phyloP scores from a whole-genome alignment of 2,113 vertebrate genomes.

The Vombatus ursinus region DNA sequence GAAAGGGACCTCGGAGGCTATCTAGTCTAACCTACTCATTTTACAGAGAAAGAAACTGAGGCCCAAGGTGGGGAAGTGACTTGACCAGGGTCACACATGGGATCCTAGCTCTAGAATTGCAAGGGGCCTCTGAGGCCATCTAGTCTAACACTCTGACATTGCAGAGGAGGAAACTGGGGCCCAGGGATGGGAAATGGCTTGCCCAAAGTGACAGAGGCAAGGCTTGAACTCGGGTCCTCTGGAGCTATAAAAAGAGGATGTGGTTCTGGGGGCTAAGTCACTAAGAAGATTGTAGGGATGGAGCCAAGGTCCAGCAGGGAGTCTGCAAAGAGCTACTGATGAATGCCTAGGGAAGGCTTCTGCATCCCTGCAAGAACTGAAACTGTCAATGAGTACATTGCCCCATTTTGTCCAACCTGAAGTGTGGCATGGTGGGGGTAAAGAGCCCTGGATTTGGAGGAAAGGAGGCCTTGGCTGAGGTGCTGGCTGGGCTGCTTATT shows the following conservation, averaged over 20 bases:
- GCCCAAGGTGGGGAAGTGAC: not conserved
- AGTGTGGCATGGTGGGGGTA: not conserved
- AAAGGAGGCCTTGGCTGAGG: not conserved
- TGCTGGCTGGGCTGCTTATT: not conserved
- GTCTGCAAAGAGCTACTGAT: not conserved
- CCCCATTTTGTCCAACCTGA: not conserved
- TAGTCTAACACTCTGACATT: not conserved
- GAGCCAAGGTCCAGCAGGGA: not conserved
- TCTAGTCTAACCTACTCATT: not conserved
- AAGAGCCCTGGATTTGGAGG: not conserved
- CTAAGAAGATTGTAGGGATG: not conserved
- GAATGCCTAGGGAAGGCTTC: not conserved
- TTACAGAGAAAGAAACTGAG: not conserved
- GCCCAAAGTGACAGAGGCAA: not conserved
- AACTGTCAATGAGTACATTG: not conserved
- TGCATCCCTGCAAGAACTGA: not conserved
- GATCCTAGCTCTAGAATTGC: not conserved
- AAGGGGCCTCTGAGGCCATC: not conserved
- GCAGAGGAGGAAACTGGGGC: not conserved
- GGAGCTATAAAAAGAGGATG: not conserved
- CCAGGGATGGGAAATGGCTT: not conserved
- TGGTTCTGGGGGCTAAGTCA: not conserved
- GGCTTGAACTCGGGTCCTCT: not conserved
- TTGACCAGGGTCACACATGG: not conserved
- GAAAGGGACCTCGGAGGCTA: not conserved